Base-by-base conservation (phyloP, 2,888 invertebrate genomes). In the Hirtodrosophila alboralis region DNA sequence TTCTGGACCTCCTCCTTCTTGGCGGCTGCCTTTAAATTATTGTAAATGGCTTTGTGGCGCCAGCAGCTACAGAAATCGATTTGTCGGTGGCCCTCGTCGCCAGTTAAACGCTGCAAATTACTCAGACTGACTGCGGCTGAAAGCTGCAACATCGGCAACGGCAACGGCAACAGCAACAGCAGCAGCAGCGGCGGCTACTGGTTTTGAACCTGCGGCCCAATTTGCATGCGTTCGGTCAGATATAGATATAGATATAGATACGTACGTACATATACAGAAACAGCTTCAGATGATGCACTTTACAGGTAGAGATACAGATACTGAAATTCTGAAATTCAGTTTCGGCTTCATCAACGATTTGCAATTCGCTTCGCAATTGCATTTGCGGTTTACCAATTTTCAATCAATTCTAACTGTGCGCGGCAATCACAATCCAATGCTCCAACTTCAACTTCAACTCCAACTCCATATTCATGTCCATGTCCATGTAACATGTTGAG, bases 31-130 rank as follows among this genome's bases (percentile, higher is more conserved):
- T 76, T 75, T 78, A 78, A 81, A 80, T 71, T 74, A 66, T 72
- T 58, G 75, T 58, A 77, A 80, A 84, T 84, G 84, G 79, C 60
- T 52, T 69, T 71, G 76, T 81, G 81, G 81, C 81, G 81, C 81
- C 81, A 81, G 61, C 57, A 64, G 74, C 58, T 41, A 43, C 76
- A 74, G 64, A 84, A 81, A 79, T 81, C 81, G 84, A 84, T 81
- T 81, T 81, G 78, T 71, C 72, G 81, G 68, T 83, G 76, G 83
- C 66, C 71, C 67, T 64, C 83, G 80, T 51, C 62, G 68, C 72
- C 84, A 83, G 84, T 75, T 80, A 80, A 80, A 84, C 73, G 84
- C 44, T 78, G 66, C 73, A 81, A 81, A 80, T 84, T 81, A 78
- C 81, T 56, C 40, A 44, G 44, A 58, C 57, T 41, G 44, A 31